Evolutionary conservation across 2,888 invertebrate species (phyloP).

Genomic region (Platynereis dumerilii): DNA sequence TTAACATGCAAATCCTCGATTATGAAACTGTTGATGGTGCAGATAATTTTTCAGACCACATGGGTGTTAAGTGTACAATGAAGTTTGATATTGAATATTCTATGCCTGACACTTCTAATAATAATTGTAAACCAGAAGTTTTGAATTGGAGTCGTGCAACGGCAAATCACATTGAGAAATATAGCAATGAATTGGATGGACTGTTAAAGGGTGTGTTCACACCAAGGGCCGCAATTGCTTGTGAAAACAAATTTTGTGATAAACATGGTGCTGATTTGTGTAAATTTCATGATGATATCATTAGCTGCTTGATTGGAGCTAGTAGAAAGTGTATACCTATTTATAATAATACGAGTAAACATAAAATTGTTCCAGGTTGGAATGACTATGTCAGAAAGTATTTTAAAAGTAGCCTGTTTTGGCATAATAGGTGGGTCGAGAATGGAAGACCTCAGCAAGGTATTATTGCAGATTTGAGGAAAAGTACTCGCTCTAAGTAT

Average conservation of each 20-base stretch:
- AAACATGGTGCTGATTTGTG: neutral
- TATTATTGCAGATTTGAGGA: constrained; percentile 3
- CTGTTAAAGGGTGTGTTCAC: neutral
- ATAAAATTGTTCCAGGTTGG: constrained; percentile 1
- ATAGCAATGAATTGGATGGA: constrained; percentile 1
- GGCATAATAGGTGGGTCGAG: constrained; percentile 8
- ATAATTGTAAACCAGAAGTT: neutral
- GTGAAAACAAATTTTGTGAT: neutral
- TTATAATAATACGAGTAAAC: neutral
- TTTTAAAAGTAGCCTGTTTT: neutral
- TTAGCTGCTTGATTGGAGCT: constrained; percentile 4
- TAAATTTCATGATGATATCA: constrained; percentile 8
- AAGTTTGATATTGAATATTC: too few relatives aligned
- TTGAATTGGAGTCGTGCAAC: neutral
- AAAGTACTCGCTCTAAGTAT: constrained; percentile 1
- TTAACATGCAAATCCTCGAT: neutral
- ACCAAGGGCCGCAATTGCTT: neutral
- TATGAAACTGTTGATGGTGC: constrained; percentile 5
- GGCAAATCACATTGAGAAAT: neutral
- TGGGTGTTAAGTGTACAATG: neutral
- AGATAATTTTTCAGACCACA: neutral
- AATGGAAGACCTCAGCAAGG: constrained; percentile 7
- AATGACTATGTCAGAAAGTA: constrained; percentile 6
- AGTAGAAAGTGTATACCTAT: neutral
- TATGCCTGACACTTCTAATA: too few relatives aligned